Base-by-base conservation (phyloP, 2,888 invertebrate genomes). In the Acanthosepion lycidas region DNA sequence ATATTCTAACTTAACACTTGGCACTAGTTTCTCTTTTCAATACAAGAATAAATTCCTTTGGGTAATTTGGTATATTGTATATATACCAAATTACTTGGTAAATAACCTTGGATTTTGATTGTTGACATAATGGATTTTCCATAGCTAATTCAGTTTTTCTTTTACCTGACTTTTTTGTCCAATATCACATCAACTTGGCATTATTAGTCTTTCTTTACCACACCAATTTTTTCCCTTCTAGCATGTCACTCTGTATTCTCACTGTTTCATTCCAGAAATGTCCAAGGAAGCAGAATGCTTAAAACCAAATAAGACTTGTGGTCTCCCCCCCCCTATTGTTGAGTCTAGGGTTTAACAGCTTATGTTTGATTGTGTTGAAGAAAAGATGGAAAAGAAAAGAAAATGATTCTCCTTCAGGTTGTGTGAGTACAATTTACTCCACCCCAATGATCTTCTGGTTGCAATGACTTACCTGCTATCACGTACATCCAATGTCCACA, bases 71-170 rank as follows among this genome's bases (percentile, higher is more conserved):
- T 78, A 78, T 78, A 78, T 42, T 42, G 42, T 42, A 42, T 42
- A 42, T 42, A 42, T 42, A 42, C 42, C 42, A 42, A 42, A 42
- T 42, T 42, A 42, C 42, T n/a, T 78, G n/a, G 78, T n/a, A 78
- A 78, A n/a, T 78, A 78, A 78, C 78, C 78, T 78, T n/a, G 33
- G n/a, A 78, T n/a, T 78, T 78, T 78, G n/a, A 78, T 33, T n/a
- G 78, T 78, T 78, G 78, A 78, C 78, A 78, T 78, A 78, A 78
- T 78, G 78, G n/a, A 78, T 78, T 78, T 78, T n/a, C 78, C 78
- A 78, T 78, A 5, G 59, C 59, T 59, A 59, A 59, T 59, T 59
- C 59, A 0, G 26, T 59, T 59, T 23, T 59, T 59, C 20, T 23
- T 59, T 59, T 78, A 18, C n/a, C 78, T 33, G 78, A 78, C 15